These are phyloP conservation scores for Etheostoma perlongum DNA, from an alignment of 2,797 vertebrate genomes.

Conservation along the genomic window DNA sequence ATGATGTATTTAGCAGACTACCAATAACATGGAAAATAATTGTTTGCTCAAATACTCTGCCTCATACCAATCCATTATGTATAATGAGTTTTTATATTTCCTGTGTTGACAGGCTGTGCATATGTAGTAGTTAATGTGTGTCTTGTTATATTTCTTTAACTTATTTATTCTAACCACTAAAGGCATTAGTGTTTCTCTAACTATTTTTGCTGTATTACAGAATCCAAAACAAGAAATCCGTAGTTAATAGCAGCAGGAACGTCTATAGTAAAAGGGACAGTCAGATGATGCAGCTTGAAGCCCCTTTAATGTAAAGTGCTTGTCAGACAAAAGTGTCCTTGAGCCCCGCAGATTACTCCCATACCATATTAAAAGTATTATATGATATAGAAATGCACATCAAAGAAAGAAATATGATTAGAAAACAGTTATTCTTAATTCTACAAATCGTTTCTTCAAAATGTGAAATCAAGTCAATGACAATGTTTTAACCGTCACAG, in stretches of 20 bases:
- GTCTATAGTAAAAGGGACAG: not conserved
- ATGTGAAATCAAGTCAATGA: slow-evolving; percentile 32
- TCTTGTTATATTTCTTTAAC: slow-evolving; percentile 15
- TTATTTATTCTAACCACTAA: not conserved
- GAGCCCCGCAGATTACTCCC: not conserved
- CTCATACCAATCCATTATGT: slow-evolving; percentile 36
- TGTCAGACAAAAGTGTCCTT: slow-evolving; percentile 8
- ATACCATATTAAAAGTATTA: not conserved
- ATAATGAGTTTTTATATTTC: slow-evolving; percentile 33
- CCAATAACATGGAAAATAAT: slow-evolving; percentile 20
- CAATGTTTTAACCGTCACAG: slow-evolving; percentile 28
- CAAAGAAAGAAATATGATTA: not conserved
- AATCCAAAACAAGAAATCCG: not conserved
- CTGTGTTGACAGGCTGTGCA: slow-evolving; percentile 18
- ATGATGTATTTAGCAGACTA: slow-evolving; percentile 70
- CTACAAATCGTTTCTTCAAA: not conserved
- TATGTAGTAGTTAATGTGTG: not conserved
- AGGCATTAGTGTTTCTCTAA: not conserved
- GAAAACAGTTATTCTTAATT: not conserved
- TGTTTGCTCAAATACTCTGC: slow-evolving; percentile 52
- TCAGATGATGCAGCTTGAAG: slow-evolving; percentile 7
- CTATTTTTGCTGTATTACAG: not conserved
- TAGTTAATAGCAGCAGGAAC: not conserved
- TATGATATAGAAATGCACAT: not conserved
- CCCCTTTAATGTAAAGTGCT: not conserved